Evolutionary conservation across 1,140 invertebrate genomes (phyloP).

Genomic region (Batillaria attramentaria): DNA sequence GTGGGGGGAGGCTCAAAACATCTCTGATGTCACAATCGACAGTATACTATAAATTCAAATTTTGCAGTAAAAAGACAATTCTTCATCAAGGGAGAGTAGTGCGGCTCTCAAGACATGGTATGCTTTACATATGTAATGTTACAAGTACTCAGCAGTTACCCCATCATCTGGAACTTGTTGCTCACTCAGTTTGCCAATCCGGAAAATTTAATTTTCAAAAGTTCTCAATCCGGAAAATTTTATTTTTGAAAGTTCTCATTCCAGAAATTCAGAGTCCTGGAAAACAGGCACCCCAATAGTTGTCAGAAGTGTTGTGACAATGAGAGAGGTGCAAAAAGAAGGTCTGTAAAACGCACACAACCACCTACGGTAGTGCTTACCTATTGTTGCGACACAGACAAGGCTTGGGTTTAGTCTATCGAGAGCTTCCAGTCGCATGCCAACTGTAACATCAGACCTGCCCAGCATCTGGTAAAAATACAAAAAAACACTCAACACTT

Average conservation of each 20-base stretch:
- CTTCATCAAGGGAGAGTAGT: too few species aligned
- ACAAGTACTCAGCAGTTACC: background rate
- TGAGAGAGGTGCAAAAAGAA: background rate
- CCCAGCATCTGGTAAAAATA: background rate
- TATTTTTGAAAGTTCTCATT: too few species aligned
- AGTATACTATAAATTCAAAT: too few species aligned
- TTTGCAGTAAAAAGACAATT: too few species aligned
- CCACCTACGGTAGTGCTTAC: too few species aligned
- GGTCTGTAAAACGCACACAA: background rate
- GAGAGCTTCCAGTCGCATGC: slow-evolving; percentile 52
- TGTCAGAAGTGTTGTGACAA: background rate
- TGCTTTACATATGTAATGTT: background rate
- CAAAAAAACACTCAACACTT: too few species aligned
- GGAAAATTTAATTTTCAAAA: too few species aligned
- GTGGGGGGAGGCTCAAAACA: too few species aligned
- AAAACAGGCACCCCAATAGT: background rate
- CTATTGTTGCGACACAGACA: slow-evolving; percentile 50
- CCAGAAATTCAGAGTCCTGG: too few species aligned
- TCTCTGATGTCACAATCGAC: too few species aligned
- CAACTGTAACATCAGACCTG: slow-evolving; percentile 25
- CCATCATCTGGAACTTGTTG: too few species aligned
- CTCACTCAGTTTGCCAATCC: background rate
- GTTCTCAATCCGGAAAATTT: too few species aligned
- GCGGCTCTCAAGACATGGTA: background rate
- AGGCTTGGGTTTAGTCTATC: slow-evolving; percentile 47